A percentile compares a stretch with the other conserved stretches of the same genome.
phyloP scores from a whole-genome alignment of 2,888 invertebrate genomes.

The Lithophane ornitopus region DNA sequence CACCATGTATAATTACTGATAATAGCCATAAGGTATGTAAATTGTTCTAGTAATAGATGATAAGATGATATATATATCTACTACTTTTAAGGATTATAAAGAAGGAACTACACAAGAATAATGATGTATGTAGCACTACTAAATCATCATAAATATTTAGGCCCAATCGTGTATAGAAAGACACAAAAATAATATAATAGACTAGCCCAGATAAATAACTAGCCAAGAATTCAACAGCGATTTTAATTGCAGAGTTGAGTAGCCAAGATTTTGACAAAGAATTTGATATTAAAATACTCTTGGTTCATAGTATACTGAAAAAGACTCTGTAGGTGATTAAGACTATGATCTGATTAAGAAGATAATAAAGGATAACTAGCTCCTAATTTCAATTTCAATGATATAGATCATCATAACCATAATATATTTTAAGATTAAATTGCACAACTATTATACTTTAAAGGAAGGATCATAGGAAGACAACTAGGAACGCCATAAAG shows the following conservation, averaged over 20 bases:
- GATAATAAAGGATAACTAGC: background rate
- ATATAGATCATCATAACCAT: background rate
- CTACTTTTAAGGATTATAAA: background rate
- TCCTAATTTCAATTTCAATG: background rate
- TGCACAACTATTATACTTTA: no score
- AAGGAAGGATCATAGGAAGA: background rate
- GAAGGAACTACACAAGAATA: background rate
- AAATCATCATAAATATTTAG: slow-evolving; percentile 22
- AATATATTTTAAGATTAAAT: background rate
- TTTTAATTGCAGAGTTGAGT: slow-evolving; percentile 28
- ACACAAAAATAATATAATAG: slow-evolving; percentile 34
- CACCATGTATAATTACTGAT: slow-evolving; percentile 18
- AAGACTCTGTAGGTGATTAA: slow-evolving; percentile 1
- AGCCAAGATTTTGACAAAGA: slow-evolving; percentile 51
- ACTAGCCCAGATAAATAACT: slow-evolving; percentile 49
- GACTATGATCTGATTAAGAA: background rate
- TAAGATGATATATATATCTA: background rate
- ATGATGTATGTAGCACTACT: background rate
- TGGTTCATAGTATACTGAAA: background rate
- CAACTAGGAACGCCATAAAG: background rate
- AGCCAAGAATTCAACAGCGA: slow-evolving; percentile 51
- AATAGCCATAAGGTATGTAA: background rate
- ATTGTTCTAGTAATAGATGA: background rate
- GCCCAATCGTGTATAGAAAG: slow-evolving; percentile 26
- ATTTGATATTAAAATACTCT: slow-evolving; percentile 27